These are phyloP conservation scores for Sebastes steindachneri DNA, from an alignment of 2,797 vertebrate genomes.

Conservation along the genomic window DNA sequence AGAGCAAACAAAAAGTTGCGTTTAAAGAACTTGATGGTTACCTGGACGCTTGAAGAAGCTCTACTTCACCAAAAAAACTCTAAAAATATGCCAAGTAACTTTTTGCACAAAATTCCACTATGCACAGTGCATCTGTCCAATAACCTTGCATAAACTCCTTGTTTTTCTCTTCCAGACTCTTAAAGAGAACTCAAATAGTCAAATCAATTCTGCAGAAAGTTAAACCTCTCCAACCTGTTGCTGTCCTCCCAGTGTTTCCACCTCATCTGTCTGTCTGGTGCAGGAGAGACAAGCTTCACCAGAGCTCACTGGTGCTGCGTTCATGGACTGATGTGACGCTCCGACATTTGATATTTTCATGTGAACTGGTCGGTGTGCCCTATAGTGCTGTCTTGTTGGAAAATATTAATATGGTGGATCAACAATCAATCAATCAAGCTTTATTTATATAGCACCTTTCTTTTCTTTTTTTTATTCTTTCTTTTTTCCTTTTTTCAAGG, in stretches of 20 bases:
- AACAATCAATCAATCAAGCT: too few species aligned
- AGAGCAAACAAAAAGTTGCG: background rate
- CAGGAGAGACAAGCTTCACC: background rate
- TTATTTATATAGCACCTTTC: too few species aligned
- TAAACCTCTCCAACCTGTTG: constrained; percentile 40
- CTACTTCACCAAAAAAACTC: background rate
- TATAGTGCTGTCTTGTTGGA: background rate
- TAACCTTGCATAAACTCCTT: background rate
- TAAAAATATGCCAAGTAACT: background rate
- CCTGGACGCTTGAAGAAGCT: constrained; percentile 12
- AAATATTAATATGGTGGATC: fast-evolving
- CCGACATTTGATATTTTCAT: background rate
- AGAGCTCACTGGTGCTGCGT: constrained; percentile 50
- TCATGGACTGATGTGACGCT: constrained; percentile 47
- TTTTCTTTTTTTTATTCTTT: too few species aligned
- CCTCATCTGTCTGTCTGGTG: constrained; percentile 11
- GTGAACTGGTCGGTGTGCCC: background rate
- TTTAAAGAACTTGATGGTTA: background rate
- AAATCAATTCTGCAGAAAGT: background rate
- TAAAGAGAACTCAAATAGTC: background rate
- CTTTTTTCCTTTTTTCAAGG: too few species aligned
- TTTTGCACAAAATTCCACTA: background rate
- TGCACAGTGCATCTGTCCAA: background rate
- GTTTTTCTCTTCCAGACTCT: background rate
- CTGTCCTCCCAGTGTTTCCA: constrained; percentile 1